Base-by-base conservation (phyloP, 2,113 vertebrate genomes). In the Poeciliopsis turrubarensis region DNA sequence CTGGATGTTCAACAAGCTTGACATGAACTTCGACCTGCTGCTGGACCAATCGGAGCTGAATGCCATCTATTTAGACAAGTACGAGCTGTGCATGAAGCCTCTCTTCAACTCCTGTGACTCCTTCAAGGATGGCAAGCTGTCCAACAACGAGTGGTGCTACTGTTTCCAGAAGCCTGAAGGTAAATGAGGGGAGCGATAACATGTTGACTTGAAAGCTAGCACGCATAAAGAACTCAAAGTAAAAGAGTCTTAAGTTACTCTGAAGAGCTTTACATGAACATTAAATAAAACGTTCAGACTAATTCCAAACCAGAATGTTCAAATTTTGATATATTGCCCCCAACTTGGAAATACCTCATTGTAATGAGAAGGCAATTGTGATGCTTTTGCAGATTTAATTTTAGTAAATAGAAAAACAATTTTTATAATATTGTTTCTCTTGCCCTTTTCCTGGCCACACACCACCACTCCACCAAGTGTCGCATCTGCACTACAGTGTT, bases 1-100 rank as follows among this genome's bases (percentile, higher is more conserved):
- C 78, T 99, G 97, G 97, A 99, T 99, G 97, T 99, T 99, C 94
- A 99, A 98, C 94, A 98, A 98, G 73, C 87, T 99, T 63, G 97
- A 99, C 91, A 97, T 98, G 96, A 99, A 99, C 94, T 98, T 98
- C 1, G 97, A 99, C 92, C 96, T 99, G 65, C 92, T 99, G 82
- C 95, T 99, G 72, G 97, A 99, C 87, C 96, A 97, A 72, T 96
- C 97, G 0, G 97, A 99, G 94, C 96, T 99, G 91, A 97, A 96
- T 13, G 96, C 97, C 89, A 96, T 99, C 89, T 98, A 98, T 77
- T 93, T 99, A 90, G 97, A 98, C 78, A 98, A 98, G 89, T 98
- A 98, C 0, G 97, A 99, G 92, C 95, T 94, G 87, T 99, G 97
- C 39, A 96, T 98, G 92, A 96, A 97, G 87, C 96, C 97, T 15